These are phyloP conservation scores for Crioceris asparagi DNA, from an alignment of 2,888 invertebrate genomes.

Conservation along the genomic window DNA sequence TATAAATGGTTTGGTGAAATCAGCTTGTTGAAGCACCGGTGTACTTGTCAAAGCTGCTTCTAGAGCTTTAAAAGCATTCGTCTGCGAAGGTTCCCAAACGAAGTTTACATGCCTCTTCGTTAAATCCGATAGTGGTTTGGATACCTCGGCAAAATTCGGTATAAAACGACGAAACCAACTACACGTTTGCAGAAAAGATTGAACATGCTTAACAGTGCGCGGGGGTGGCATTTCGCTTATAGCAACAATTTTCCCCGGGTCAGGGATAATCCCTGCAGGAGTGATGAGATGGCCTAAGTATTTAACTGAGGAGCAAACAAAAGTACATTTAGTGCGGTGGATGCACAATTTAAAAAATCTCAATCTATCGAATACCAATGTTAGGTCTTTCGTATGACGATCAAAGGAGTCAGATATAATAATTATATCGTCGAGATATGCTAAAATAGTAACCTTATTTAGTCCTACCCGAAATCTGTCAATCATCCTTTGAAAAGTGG, in stretches of 20 bases:
- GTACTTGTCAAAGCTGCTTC: slow-evolving; percentile 13
- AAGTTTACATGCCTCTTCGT: slow-evolving; percentile 10
- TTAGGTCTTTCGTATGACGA: background rate
- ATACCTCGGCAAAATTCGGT: slow-evolving; percentile 12
- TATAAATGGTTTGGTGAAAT: slow-evolving; percentile 15
- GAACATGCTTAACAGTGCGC: slow-evolving; percentile 11
- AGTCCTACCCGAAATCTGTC: slow-evolving; percentile 18
- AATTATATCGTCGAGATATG: slow-evolving; percentile 23
- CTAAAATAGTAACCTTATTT: slow-evolving; percentile 12
- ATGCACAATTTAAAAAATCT: slow-evolving; percentile 10
- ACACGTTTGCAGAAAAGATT: slow-evolving; percentile 16
- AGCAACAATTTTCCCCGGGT: slow-evolving; percentile 16
- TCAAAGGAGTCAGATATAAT: slow-evolving; percentile 10
- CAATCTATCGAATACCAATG: slow-evolving; percentile 2
- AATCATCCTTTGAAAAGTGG: slow-evolving; percentile 21
- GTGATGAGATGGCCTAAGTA: slow-evolving; percentile 15
- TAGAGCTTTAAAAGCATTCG: slow-evolving; percentile 12
- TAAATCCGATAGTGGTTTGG: slow-evolving; percentile 12
- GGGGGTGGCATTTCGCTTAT: slow-evolving; percentile 10
- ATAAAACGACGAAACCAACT: slow-evolving; percentile 17
- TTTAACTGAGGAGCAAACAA: slow-evolving; percentile 10
- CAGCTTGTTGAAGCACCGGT: slow-evolving; percentile 18
- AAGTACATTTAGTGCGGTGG: slow-evolving; percentile 16
- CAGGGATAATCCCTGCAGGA: slow-evolving; percentile 11
- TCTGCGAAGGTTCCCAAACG: slow-evolving; percentile 9